Conservation (phyloP, 2,113 vertebrate genomes). For the Numenius arquata region DNA sequence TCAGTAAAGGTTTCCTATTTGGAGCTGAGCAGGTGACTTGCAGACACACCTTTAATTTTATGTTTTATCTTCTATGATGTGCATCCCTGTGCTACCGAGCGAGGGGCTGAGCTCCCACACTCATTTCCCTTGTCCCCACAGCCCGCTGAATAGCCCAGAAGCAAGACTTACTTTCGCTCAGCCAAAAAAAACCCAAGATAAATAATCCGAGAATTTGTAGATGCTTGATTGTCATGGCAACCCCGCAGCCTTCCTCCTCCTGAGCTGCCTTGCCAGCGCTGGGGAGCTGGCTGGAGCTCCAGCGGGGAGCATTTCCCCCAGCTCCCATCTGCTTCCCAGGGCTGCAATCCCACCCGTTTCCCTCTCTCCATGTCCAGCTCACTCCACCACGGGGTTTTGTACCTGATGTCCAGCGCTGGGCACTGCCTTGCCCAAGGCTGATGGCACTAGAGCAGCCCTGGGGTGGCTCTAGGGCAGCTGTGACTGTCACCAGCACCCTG, state of each 20-base stretch:
- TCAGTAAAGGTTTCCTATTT: neutral
- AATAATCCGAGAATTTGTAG: slow-evolving; percentile 21
- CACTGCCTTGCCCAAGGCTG: neutral
- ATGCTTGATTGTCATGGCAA: slow-evolving; percentile 45
- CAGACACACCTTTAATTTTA: neutral
- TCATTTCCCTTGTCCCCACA: neutral
- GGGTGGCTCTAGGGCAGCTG: neutral
- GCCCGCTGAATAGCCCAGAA: neutral
- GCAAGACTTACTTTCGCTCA: neutral
- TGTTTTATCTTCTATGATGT: neutral
- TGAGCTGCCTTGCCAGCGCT: neutral
- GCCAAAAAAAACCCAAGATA: neutral
- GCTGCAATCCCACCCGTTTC: neutral
- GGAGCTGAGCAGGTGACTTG: neutral
- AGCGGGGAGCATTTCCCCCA: neutral
- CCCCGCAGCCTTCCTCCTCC: neutral
- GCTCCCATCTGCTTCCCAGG: neutral
- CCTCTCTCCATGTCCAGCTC: neutral
- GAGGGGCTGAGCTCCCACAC: neutral
- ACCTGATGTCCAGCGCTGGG: neutral
- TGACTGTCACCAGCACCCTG: neutral
- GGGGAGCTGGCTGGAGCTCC: neutral
- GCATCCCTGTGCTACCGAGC: fast-evolving
- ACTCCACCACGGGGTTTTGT: fast-evolving
- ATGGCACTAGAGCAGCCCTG: neutral